Conservation (phyloP, 2,113 vertebrate genomes). For the Silurus glanis region DNA sequence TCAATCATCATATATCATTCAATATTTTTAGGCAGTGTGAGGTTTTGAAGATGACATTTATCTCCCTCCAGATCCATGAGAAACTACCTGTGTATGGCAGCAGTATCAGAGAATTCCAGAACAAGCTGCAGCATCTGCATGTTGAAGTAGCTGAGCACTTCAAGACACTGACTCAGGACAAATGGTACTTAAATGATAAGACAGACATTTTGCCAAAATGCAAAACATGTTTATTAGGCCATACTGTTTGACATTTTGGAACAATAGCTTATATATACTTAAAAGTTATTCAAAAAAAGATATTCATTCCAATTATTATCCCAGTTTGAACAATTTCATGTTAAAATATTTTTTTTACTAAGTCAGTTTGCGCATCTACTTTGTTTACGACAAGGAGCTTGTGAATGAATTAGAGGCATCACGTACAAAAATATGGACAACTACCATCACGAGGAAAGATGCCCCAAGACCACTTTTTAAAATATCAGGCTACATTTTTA, state of each 20-base stretch:
- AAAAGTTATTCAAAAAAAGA: neutral
- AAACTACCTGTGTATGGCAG: constrained; percentile 58
- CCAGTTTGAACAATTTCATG: neutral
- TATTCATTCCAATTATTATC: neutral
- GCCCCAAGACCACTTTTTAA: no score
- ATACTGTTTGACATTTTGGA: neutral
- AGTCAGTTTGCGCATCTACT: neutral
- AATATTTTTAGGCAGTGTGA: neutral
- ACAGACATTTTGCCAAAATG: neutral
- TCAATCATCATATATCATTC: no score
- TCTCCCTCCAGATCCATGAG: constrained; percentile 64
- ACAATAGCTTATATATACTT: neutral
- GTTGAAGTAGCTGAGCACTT: constrained; percentile 68
- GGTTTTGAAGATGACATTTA: constrained; percentile 3
- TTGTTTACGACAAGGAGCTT: neutral
- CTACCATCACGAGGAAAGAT: no score
- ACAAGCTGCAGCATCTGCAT: constrained; percentile 65
- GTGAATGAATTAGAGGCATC: no score
- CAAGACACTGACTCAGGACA: constrained; percentile 67
- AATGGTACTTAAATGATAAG: constrained; percentile 58
- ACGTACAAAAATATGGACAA: no score
- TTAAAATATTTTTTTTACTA: neutral
- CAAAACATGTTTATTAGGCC: neutral
- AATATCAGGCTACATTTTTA: no score
- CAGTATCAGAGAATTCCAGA: constrained; percentile 68